Percentiles rank a stretch among this genome's conserved stretches.
Evolutionary conservation across 2,888 invertebrate species (phyloP).

Genomic region (Campaea margaritaria): DNA sequence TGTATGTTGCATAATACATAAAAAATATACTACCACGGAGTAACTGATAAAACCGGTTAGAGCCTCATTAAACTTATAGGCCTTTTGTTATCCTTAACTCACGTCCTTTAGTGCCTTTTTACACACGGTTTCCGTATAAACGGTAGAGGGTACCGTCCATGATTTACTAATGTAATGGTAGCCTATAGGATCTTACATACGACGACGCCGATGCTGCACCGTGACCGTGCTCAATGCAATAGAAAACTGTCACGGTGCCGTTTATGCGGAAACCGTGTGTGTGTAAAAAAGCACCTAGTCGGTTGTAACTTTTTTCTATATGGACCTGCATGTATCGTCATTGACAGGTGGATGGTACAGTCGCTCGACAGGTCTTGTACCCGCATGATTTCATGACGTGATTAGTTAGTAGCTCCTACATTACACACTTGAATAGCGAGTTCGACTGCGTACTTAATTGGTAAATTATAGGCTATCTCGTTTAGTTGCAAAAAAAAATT

Average conservation of each 20-base stretch:
- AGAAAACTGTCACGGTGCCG: no score
- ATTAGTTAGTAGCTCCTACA: constrained; percentile 39
- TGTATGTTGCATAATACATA: no score
- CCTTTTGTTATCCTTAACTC: constrained; percentile 48
- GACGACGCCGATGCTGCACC: no score
- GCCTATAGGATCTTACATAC: no score
- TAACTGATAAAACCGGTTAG: constrained; percentile 22
- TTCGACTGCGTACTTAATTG: constrained; percentile 14
- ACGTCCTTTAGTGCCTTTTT: no score
- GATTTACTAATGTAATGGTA: no score
- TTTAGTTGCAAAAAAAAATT: constrained; percentile 11
- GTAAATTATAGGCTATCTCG: constrained; percentile 19
- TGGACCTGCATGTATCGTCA: constrained; percentile 23
- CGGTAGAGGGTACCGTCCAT: no score
- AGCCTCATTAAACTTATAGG: constrained; percentile 23
- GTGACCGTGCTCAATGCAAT: no score
- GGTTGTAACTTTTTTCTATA: constrained; percentile 27
- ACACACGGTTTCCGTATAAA: no score
- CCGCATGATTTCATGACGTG: constrained; percentile 52
- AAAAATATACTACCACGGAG: no score
- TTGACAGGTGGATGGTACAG: constrained; percentile 46
- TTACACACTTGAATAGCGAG: constrained; percentile 21
- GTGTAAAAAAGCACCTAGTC: no score
- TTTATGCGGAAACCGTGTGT: no score
- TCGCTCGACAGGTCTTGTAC: constrained; percentile 49